Conservation (phyloP, 2,888 invertebrate species). For the Lasioglossum pauxillum region DNA sequence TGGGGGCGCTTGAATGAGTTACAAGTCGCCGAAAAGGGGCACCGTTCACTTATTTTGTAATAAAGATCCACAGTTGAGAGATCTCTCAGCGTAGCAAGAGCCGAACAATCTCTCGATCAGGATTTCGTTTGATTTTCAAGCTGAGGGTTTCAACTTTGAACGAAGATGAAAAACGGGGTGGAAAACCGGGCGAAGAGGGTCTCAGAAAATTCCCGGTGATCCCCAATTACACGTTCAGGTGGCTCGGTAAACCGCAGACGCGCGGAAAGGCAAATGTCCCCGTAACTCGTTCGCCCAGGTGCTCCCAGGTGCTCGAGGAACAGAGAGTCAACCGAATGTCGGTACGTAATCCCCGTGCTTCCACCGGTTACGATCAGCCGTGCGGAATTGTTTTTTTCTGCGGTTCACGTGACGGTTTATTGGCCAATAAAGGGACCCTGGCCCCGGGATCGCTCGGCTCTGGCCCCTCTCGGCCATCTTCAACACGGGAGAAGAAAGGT, state of each 20-base stretch:
- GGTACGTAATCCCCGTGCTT: constrained; percentile 17
- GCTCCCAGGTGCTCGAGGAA: neutral
- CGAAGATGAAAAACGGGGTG: neutral
- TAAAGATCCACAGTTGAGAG: neutral
- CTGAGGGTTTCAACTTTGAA: neutral
- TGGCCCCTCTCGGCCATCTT: neutral
- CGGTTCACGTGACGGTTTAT: constrained; percentile 44
- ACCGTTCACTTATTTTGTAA: neutral
- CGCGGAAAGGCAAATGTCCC: constrained; percentile 20
- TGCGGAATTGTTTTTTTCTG: constrained; percentile 42
- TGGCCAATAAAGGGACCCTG: constrained; percentile 35
- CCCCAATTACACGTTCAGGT: constrained; percentile 9
- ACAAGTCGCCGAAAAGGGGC: neutral
- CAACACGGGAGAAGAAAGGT: neutral
- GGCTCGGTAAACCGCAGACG: constrained; percentile 4
- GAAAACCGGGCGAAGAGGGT: neutral
- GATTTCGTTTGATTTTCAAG: neutral
- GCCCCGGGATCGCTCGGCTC: neutral
- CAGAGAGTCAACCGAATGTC: neutral
- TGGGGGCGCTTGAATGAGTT: neutral
- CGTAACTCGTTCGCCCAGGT: constrained; percentile 1
- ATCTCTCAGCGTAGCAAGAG: neutral
- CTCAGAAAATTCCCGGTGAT: neutral
- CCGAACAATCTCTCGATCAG: neutral
- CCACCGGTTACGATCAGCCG: constrained; percentile 34